These are phyloP conservation scores for Pitta sordida DNA, from an alignment of 2,113 vertebrate genomes.

Conservation along the genomic window DNA sequence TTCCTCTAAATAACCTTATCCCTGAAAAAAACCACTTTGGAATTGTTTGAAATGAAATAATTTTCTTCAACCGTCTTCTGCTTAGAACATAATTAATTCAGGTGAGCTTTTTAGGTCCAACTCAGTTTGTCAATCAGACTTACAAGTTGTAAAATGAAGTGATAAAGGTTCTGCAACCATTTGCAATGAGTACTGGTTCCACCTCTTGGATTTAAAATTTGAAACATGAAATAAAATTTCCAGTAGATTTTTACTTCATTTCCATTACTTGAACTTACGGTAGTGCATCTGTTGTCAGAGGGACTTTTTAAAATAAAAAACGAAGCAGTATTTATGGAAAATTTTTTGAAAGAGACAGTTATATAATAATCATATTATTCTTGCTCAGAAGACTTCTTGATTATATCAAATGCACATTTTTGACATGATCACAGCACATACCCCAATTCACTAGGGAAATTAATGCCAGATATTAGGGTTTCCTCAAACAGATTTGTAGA, in stretches of 20 bases:
- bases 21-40: background rate
- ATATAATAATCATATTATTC: background rate
- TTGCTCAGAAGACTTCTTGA: background rate
- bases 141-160: background rate
- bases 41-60: background rate
- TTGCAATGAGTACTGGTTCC: background rate
- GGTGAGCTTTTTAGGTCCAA: background rate
- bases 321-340: background rate
- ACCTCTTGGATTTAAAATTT: background rate
- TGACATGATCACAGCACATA: background rate
- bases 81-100: background rate
- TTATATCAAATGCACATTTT: background rate
- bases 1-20: background rate
- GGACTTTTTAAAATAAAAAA: background rate
- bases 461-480: background rate
- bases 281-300: background rate
- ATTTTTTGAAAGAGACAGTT: background rate
- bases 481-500: background rate
- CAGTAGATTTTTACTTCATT: background rate
- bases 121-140: background rate
- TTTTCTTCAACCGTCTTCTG: background rate
- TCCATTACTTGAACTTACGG: background rate
- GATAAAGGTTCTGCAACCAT: background rate
- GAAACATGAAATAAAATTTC: background rate
- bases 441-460: background rate